Evolutionary conservation across 2,888 invertebrate genomes (phyloP), one percentile per base, ranked within the genome.

Genomic region (Criorhina ranunculi): DNA sequence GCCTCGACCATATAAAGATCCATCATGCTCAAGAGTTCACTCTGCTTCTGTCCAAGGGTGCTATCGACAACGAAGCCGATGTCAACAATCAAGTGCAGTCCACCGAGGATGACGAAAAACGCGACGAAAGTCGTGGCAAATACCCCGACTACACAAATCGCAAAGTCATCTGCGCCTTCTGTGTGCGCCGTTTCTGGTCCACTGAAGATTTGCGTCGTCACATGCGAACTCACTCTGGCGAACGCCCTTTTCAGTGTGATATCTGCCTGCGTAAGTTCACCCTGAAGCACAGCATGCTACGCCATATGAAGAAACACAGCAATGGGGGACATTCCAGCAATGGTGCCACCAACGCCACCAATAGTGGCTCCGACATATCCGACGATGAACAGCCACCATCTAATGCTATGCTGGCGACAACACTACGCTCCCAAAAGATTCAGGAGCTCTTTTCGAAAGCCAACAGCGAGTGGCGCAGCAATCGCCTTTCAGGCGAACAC

Each of bases 221-320:
- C 91, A 98, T 98, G 97, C 93, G 98, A 17, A 98, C 98, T 0
- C 98, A 98, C 91, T 96, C 97, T 0, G 98, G 98, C 0, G 98
- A 98, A 90, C 93, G 98, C 0, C 98, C 98, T 0, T 98, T 98
- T 91, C 96, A 96, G 78, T 98, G 98, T 90, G 97, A 97, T 91
- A 95, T 97, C 49, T 98, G 98, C 91, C 93, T 95, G 40, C 94
- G 98, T 5, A 94, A 96, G 86, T 98, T 98, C 92, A 98, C 98
- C 0, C 92, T 98, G 55, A 98, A 98, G 89, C 98, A 98, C 93
- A 97, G 97, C 92, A 98, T 98, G 98, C 93, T 98, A 87, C 94
- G 98, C 0, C 98, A 98, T 90, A 94, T 97, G 88, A 97, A 98
- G 93, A 98, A 98, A 91, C 98, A 98, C 90, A 94, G 94, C 86